phyloP scores from a whole-genome alignment of 2,888 invertebrate genomes.

The Apodemia duryi region DNA sequence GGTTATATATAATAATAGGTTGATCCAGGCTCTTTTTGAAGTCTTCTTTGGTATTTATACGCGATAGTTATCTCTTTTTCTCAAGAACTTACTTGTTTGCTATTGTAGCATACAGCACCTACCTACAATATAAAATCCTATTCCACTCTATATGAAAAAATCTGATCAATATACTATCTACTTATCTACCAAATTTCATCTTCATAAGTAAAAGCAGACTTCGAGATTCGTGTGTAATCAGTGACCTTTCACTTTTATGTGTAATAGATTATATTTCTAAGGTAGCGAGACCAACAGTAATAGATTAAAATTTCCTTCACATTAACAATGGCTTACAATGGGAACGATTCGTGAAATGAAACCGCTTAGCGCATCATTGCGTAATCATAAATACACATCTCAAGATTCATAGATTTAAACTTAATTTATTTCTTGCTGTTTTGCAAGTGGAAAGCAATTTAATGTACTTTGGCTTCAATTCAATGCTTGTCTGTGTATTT shows the following conservation, averaged over 20 bases:
- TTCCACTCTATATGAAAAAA: too few species aligned
- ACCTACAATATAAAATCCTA: too few species aligned
- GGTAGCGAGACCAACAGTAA: conserved; percentile 1
- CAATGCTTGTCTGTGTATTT: background rate
- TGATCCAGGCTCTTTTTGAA: too few species aligned
- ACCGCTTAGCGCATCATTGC: conserved; percentile 26
- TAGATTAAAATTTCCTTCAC: conserved; percentile 14
- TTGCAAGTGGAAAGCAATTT: background rate
- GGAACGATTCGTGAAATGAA: conserved; percentile 22
- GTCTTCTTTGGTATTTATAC: too few species aligned
- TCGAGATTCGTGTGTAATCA: background rate
- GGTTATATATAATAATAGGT: too few species aligned
- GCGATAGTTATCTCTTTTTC: too few species aligned
- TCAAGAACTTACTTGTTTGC: too few species aligned
- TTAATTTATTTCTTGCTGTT: conserved; percentile 6
- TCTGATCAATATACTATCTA: too few species aligned
- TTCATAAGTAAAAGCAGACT: background rate
- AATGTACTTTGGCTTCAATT: background rate
- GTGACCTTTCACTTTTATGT: background rate
- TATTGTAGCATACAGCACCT: too few species aligned
- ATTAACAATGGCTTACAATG: conserved; percentile 24
- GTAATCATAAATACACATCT: conserved; percentile 24
- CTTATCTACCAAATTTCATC: background rate
- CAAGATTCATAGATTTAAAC: conserved; percentile 8
- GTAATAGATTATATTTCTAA: background rate